Evolutionary conservation across 2,888 invertebrate genomes (phyloP).

Genomic region (Anodontia alba): DNA sequence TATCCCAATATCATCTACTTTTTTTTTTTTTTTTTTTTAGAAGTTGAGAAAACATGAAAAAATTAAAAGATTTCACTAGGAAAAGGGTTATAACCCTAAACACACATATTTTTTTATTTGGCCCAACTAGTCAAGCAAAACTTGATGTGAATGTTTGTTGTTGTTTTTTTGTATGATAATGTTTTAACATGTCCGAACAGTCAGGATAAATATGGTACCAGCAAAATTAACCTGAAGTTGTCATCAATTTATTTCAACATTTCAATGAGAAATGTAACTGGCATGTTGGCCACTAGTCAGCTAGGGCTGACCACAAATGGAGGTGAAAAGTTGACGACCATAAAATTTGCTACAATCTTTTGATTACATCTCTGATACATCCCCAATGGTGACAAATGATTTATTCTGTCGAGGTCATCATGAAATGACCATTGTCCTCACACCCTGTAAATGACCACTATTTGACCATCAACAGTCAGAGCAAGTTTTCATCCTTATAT

Average conservation of each 20-base stretch:
- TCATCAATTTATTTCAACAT: neutral
- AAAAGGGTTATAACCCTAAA: no score
- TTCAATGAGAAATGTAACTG: slow-evolving; percentile 1
- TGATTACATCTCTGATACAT: slow-evolving; percentile 14
- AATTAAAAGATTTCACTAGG: no score
- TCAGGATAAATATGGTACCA: no score
- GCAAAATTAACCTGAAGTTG: neutral
- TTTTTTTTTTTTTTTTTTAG: no score
- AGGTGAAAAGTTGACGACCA: slow-evolving; percentile 20
- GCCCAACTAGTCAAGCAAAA: no score
- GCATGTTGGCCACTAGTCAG: neutral
- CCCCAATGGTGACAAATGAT: slow-evolving; percentile 18
- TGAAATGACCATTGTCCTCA: slow-evolving; percentile 11
- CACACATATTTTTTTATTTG: no score
- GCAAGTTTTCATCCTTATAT: no score
- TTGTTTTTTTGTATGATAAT: no score
- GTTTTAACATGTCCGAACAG: no score
- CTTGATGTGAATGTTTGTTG: no score
- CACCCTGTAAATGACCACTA: neutral
- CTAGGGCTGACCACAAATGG: slow-evolving; percentile 3
- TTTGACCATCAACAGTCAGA: neutral
- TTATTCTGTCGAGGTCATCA: neutral
- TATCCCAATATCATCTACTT: no score
- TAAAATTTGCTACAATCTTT: slow-evolving; percentile 17
- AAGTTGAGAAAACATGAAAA: no score